phyloP scores from a whole-genome alignment of 2,113 vertebrate genomes.

The Ceyx cyanopectus region DNA sequence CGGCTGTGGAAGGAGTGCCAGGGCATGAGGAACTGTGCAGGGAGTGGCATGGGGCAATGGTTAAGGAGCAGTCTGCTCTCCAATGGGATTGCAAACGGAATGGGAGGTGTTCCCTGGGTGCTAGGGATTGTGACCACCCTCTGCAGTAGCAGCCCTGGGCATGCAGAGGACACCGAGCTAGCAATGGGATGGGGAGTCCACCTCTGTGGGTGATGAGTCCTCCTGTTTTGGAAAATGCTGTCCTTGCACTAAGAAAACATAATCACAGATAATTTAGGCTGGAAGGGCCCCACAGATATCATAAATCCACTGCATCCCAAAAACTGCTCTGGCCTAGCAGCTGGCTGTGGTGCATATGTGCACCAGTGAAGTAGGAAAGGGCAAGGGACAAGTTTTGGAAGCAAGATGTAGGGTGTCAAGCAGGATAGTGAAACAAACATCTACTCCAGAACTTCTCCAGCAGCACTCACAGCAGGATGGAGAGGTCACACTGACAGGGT shows the following conservation, averaged over 20 bases:
- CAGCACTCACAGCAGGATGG: background rate
- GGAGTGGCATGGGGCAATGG: no score
- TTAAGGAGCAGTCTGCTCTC: background rate
- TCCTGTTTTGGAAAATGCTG: background rate
- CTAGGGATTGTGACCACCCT: background rate
- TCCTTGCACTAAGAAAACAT: background rate
- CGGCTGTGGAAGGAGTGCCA: rapidly evolving
- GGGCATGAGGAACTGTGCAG: rapidly evolving
- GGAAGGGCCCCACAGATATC: background rate
- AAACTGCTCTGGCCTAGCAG: rapidly evolving
- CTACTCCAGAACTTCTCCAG: background rate
- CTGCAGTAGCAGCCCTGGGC: background rate
- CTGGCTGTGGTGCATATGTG: background rate
- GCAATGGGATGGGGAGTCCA: rapidly evolving
- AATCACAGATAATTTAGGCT: background rate
- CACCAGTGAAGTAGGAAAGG: background rate
- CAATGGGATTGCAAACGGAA: background rate
- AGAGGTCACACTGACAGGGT: background rate
- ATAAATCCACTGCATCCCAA: background rate
- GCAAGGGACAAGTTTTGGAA: background rate
- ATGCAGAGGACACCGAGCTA: background rate
- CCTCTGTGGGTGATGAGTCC: rapidly evolving
- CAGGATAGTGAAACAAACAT: background rate
- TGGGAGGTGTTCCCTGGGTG: background rate
- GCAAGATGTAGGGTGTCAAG: background rate